Percentiles rank a stretch among this genome's conserved stretches.
These are phyloP conservation scores for Mus spretus DNA, from an alignment of 2,797 vertebrate species.

Conservation along the genomic window DNA sequence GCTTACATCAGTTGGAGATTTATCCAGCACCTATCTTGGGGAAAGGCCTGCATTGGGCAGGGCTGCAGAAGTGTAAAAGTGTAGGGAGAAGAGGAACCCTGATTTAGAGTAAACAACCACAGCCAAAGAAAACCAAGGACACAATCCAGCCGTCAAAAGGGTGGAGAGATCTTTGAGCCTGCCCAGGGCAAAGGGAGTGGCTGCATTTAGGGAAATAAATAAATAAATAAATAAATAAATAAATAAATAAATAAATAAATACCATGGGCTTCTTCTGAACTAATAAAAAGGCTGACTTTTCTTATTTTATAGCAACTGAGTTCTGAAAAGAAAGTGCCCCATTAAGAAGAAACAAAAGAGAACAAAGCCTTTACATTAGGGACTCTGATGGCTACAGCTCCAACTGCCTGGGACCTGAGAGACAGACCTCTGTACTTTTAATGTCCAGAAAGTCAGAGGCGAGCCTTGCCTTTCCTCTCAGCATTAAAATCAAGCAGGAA, in stretches of 20 bases:
- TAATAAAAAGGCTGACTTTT: neutral
- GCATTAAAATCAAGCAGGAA: neutral
- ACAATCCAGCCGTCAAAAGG: neutral
- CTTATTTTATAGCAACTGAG: neutral
- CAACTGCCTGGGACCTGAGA: neutral
- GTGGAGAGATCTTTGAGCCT: neutral
- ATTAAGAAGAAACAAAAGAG: neutral
- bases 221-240: neutral
- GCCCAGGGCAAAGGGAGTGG: neutral
- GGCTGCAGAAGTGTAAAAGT: neutral
- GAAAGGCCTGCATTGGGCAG: neutral
- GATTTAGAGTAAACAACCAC: neutral
- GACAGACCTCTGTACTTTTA: neutral
- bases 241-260: neutral
- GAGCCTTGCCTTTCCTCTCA: neutral
- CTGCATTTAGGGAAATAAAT: neutral
- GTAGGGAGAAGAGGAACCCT: neutral
- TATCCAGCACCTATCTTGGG: neutral
- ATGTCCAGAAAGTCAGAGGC: conserved; percentile 29
- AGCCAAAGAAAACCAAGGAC: neutral
- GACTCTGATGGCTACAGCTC: neutral
- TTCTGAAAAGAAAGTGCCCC: conserved; percentile 29
- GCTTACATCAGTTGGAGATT: neutral
- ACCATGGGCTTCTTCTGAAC: neutral
- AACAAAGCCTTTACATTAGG: neutral